Evolutionary conservation across 1,140 invertebrate genomes (phyloP), one percentile per base, ranked within the genome.

Genomic region (Zaprionus lachaisei): DNA sequence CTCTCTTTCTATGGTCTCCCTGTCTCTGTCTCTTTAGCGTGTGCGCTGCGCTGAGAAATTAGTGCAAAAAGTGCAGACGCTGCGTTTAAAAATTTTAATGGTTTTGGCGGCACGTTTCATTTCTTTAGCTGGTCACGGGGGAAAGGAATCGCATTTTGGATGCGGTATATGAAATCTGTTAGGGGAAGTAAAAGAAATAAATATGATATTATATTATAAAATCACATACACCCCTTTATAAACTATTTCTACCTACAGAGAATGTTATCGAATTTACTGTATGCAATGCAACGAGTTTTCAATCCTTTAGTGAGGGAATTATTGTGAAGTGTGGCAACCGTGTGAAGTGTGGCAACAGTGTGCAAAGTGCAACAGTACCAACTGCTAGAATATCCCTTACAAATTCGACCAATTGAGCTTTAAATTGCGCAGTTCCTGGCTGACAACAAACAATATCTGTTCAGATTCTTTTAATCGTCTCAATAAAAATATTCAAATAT

Each of bases 41-140:
- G 34, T 55, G 38, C 26, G 60, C 54, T 68, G 67, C 58, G 31
- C 56, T 65, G 22, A 68, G 85, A 89, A 87, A 87, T 87, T 80
- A 87, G 81, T 84, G 74, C 65, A 89, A 89, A 78, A 83, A 80
- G 57, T 87, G 84, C 84, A 75, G 83, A 84, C 84, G 81, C 72
- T 81, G 84, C 84, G 83, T 89, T 87, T 89, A 89, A 76, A 82
- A 87, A 79, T 87, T 83, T 81, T 89, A 86, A 86, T 86, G 83
- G 83, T 75, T 89, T 80, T 80, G 60, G 54, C 76, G 72, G 70
- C 80, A 41, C 28, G 63, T 72, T 76, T 66, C 70, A 70, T 26
- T 83, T 85, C 38, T 79, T 69, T 69, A 79, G 72, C 62, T 71
- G 69, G 65, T 76, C 57, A 58, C 61, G 61, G 61, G 57, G 60